Conservation (phyloP, 2,113 vertebrate genomes). For the Peromyscus maniculatus region DNA sequence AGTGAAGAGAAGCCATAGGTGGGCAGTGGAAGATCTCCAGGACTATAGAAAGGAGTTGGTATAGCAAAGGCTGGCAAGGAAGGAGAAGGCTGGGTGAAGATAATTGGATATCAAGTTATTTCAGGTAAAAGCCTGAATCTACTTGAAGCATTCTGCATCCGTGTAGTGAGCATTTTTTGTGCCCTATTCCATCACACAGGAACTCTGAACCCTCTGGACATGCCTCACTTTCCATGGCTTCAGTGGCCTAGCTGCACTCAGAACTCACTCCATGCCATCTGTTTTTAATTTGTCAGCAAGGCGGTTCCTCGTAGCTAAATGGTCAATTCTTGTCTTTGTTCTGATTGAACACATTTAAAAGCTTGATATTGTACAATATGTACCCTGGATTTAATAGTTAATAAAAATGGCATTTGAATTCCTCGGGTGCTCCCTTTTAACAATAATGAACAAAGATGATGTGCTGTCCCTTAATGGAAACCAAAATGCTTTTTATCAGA, state of each 20-base stretch:
- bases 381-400: conserved; percentile 41
- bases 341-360: conserved; percentile 53
- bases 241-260: fast-evolving
- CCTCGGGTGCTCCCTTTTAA: conserved; percentile 27
- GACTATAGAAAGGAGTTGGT: fast-evolving
- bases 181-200: neutral
- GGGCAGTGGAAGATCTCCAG: neutral
- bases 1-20: neutral
- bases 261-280: neutral
- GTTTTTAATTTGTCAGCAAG: conserved; percentile 9
- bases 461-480: conserved; percentile 65
- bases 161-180: neutral
- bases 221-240: neutral
- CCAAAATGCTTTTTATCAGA: conserved; percentile 70
- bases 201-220: neutral
- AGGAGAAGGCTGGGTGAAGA: neutral
- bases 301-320: neutral
- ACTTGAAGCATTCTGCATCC: neutral
- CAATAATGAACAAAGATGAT: conserved; percentile 69
- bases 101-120: neutral
- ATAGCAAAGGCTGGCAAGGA: fast-evolving
- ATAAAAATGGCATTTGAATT: conserved; percentile 69
- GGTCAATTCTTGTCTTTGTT: conserved; percentile 44
- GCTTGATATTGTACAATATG: conserved; percentile 50
- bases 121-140: neutral